phyloP scores from a whole-genome alignment of 2,797 vertebrate genomes.

The Anomalospiza imberbis region DNA sequence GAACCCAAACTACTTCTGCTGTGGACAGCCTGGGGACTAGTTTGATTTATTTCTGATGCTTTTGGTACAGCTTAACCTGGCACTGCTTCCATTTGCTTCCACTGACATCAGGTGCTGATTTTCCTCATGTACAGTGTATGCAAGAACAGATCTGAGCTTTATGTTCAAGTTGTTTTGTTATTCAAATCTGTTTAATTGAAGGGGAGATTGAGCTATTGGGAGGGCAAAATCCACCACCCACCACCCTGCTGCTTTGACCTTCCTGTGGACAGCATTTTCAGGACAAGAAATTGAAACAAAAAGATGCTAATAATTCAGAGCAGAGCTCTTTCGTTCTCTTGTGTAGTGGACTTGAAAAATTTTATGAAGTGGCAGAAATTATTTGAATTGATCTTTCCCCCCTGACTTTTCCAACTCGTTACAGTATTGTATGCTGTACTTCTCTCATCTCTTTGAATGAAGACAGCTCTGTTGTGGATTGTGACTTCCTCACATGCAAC shows the following conservation, averaged over 20 bases:
- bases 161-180: not conserved
- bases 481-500: not conserved
- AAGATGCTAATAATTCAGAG: not conserved
- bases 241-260: not conserved
- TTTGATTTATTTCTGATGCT: not conserved
- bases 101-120: not conserved
- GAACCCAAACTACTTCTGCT: not conserved
- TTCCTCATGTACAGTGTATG: not conserved
- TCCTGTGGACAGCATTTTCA: not conserved
- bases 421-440: not conserved
- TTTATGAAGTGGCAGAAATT: not conserved
- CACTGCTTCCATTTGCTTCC: not conserved
- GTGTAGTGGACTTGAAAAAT: not conserved
- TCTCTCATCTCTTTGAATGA: not conserved
- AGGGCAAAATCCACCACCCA: not conserved
- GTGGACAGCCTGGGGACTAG: not conserved
- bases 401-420: not conserved
- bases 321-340: not conserved
- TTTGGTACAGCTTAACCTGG: not conserved
- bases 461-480: not conserved
- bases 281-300: not conserved
- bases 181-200: not conserved
- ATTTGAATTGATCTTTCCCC: not conserved
- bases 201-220: not conserved
- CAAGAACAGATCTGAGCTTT: not conserved